These are phyloP conservation scores for Danio aesculapii DNA, from an alignment of 2,797 vertebrate species.

Conservation along the genomic window DNA sequence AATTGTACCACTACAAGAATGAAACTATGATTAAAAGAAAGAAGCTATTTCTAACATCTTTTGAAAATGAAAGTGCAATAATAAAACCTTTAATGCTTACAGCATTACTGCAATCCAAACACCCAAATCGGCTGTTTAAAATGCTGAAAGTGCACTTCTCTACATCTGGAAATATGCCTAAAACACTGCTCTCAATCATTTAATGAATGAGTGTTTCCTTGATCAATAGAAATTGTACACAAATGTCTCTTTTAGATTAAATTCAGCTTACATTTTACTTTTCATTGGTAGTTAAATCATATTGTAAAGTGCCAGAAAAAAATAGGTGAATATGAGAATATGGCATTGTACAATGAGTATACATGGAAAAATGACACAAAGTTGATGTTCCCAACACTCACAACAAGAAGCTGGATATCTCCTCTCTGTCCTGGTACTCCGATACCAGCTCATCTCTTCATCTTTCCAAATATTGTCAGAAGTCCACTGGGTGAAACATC, in stretches of 20 bases:
- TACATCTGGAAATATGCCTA: not conserved
- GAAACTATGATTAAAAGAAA: too few species aligned
- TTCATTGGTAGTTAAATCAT: not conserved
- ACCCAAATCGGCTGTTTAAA: not conserved
- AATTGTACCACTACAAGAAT: too few species aligned
- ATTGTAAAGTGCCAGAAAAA: not conserved
- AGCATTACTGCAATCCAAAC: not conserved
- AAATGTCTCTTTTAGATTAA: not conserved
- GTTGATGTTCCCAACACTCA: not conserved
- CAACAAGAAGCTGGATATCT: not conserved
- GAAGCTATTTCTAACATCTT: not conserved
- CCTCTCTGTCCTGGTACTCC: not conserved
- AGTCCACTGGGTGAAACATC: conserved; percentile 1
- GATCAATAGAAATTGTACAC: not conserved
- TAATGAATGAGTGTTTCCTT: not conserved
- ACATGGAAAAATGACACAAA: not conserved
- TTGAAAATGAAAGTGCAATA: not conserved
- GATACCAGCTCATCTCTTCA: conserved; percentile 24
- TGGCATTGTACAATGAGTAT: not conserved
- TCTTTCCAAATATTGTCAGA: conserved; percentile 19
- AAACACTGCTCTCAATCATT: not conserved
- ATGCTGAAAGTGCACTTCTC: not conserved
- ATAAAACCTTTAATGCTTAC: not conserved
- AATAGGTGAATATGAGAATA: not conserved
- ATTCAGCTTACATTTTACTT: not conserved